phyloP scores from a whole-genome alignment of 2,888 invertebrate species.

The Agrochola macilenta region DNA sequence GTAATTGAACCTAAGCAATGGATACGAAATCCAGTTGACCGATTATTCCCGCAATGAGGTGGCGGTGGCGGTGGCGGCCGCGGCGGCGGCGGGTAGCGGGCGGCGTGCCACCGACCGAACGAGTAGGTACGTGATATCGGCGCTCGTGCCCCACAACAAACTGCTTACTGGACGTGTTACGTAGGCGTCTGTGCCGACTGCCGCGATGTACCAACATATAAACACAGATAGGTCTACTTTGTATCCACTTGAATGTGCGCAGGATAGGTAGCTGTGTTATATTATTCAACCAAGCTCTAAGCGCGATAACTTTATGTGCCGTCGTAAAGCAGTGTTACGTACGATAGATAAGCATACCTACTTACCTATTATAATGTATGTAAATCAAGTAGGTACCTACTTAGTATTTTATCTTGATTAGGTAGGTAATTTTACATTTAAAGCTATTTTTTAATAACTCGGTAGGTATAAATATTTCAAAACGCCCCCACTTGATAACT shows the following conservation, averaged over 20 bases:
- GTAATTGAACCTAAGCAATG: constrained; percentile 58
- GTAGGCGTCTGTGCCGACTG: constrained; percentile 84
- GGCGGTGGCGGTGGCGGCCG: constrained; percentile 76
- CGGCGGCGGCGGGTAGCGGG: constrained; percentile 82
- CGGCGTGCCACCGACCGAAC: constrained; percentile 84
- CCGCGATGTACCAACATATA: constrained; percentile 85
- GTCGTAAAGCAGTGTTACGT: constrained; percentile 47
- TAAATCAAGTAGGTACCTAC: constrained; percentile 21
- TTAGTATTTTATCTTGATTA: constrained; percentile 34
- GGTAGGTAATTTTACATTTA: constrained; percentile 7
- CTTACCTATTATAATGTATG: constrained; percentile 38
- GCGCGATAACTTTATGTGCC: constrained; percentile 73
- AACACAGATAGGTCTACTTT: constrained; percentile 76
- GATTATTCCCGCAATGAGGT: constrained; percentile 88
- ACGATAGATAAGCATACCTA: constrained; percentile 51
- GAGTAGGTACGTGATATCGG: constrained; percentile 88
- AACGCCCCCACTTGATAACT: neutral
- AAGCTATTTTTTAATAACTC: constrained; percentile 1
- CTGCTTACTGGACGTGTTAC: constrained; percentile 90
- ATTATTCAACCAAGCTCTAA: constrained; percentile 73
- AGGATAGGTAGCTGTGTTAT: constrained; percentile 49
- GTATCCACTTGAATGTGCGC: constrained; percentile 70
- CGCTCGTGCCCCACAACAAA: constrained; percentile 90
- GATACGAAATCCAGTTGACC: constrained; percentile 82
- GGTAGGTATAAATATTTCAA: neutral